A percentile compares a stretch with the other conserved stretches of the same genome.
Evolutionary conservation across 2,888 invertebrate species (phyloP).

Genomic region (Dinocampus coccinellae): DNA sequence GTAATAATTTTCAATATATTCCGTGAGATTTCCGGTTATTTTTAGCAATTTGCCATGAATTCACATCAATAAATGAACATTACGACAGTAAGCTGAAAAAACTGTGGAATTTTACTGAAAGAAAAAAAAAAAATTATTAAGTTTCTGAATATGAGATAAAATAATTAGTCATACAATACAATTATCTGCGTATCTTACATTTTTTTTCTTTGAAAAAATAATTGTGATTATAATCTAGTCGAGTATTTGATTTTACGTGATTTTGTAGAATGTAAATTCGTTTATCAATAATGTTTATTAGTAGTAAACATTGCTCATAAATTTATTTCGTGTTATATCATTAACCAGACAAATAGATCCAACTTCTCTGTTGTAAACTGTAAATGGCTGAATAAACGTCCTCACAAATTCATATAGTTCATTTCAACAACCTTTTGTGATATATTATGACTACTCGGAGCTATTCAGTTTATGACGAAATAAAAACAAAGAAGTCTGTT

Average conservation of each 20-base stretch:
- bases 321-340: background rate
- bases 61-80: conserved; percentile 44
- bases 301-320: background rate
- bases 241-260: too few species aligned
- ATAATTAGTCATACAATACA: too few species aligned
- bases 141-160: too few species aligned
- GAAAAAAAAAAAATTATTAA: background rate
- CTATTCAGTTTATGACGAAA: background rate
- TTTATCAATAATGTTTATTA: background rate
- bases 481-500: background rate
- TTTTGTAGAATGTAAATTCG: background rate
- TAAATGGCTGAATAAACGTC: background rate
- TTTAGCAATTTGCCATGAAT: conserved; percentile 58
- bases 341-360: background rate
- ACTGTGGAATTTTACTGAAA: background rate
- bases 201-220: too few species aligned
- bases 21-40: conserved; percentile 53
- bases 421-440: conserved; percentile 1
- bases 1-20: background rate
- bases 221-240: too few species aligned
- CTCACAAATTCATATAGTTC: background rate
- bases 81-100: background rate
- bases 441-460: background rate
- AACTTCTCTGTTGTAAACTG: background rate
- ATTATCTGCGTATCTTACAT: too few species aligned